Evolutionary conservation across 2,797 vertebrate genomes (phyloP).

Genomic region (Pangasius larnaudii): DNA sequence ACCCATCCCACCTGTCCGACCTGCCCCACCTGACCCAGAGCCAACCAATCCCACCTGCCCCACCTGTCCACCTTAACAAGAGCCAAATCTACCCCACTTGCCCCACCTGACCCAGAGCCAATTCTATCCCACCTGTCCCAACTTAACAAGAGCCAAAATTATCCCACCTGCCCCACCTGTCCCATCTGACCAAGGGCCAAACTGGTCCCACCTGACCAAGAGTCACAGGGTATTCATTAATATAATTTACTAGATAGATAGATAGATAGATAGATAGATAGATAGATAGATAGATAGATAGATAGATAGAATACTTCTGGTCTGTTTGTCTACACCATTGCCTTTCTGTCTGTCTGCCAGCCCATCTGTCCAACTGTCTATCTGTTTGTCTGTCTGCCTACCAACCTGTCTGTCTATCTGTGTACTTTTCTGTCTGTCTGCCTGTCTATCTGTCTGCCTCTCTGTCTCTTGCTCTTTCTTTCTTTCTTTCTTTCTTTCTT

Average conservation of each 20-base stretch:
- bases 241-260: no score
- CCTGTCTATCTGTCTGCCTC: neutral
- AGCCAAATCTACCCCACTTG: no score
- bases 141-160: neutral
- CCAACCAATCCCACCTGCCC: neutral
- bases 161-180: neutral
- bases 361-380: neutral
- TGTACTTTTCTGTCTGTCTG: neutral
- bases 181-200: neutral
- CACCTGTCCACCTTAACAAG: neutral
- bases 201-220: neutral
- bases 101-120: neutral
- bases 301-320: no score
- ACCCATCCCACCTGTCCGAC: neutral
- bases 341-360: no score
- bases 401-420: neutral
- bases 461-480: neutral
- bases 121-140: no score
- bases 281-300: no score
- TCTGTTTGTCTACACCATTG: no score
- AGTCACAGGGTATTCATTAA: neutral
- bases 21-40: neutral
- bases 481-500: no score
- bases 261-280: no score
- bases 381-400: neutral